Evolutionary conservation across 1,140 invertebrate genomes (phyloP), one percentile per base, ranked within the genome.

Genomic region (Ceratina calcarata): DNA sequence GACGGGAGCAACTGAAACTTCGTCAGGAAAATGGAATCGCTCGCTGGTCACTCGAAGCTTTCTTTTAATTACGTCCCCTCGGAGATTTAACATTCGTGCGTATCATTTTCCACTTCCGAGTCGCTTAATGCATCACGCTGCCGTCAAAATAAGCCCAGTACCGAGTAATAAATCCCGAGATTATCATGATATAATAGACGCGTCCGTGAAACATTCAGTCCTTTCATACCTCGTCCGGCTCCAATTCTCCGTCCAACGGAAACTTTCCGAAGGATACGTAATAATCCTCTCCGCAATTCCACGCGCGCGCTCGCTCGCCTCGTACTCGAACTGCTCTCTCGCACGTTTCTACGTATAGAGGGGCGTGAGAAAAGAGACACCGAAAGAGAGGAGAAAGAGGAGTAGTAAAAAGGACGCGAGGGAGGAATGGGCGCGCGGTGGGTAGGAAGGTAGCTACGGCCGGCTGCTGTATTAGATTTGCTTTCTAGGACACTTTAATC

Each of bases 401-500:
- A 8, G 13, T 7, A 10, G 27, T 32, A 66, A 62, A 58, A 45
- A 57, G 62, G 22, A 22, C 37, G 55, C 27, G 55, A 71, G 51
- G 16, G n/a, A 20, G 10, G 37, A 32, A 53, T 3, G 49, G 16
- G 45, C 4, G 6, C 6, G 16, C 20, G 51, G 37, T n/a, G 51
- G 18, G 60, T 62, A 81, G 27, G 65, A 2, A 10, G 37, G 37
- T 45, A 57, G 55, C 16, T 74, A 70, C 67, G 69, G 74, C 65
- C 79, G 70, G 70, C 75, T 67, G 89, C 87, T 90, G 90, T 92
- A 93, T 93, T 93, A 93, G 91, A 93, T 93, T 93, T 93, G 89
- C 91, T 92, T 91, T 91, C 90, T 92, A 90, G 92, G 91, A 92
- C 90, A 92, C 91, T 93, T 93, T 93, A 93, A 93, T 93, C 91